These are phyloP conservation scores for Thamnaconus septentrionalis DNA, from an alignment of 2,113 vertebrate species.

Conservation along the genomic window DNA sequence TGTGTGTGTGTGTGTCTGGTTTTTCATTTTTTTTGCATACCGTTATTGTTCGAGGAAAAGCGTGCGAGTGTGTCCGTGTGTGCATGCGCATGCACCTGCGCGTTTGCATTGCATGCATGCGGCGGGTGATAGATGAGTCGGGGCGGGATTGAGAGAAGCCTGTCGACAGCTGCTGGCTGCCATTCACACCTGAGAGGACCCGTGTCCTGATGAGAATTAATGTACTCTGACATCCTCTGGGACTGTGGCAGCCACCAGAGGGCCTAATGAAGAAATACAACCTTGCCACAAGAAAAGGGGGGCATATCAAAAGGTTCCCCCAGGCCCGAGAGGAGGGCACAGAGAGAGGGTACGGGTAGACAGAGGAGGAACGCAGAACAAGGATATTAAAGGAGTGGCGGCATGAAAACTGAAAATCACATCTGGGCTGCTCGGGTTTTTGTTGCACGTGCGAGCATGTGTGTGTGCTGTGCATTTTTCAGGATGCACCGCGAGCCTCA, in stretches of 20 bases:
- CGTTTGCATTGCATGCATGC: conserved; percentile 28
- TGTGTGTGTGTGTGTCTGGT: conserved; percentile 15
- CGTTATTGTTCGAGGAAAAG: too few species aligned
- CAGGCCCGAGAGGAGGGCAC: conserved; percentile 60
- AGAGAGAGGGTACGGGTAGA: conserved; percentile 58
- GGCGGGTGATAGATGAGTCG: conserved; percentile 80
- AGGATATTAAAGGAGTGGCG: conserved; percentile 53
- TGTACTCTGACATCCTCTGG: conserved; percentile 88
- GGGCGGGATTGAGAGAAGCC: conserved; percentile 82
- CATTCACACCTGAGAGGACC: conserved; percentile 90
- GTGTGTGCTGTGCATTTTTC: background rate
- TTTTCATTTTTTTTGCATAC: too few species aligned
- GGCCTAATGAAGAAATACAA: conserved; percentile 85
- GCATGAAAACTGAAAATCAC: conserved; percentile 16
- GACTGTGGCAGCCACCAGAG: conserved; percentile 81
- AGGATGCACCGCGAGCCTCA: conserved; percentile 2
- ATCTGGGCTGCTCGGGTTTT: too few species aligned
- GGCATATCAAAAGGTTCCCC: conserved; percentile 65
- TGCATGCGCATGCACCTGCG: conserved; percentile 10
- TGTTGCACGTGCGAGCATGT: too few species aligned
- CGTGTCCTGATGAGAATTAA: conserved; percentile 91
- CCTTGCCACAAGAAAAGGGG: conserved; percentile 68
- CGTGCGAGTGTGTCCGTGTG: background rate
- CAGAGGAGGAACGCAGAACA: conserved; percentile 49
- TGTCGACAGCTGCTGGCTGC: conserved; percentile 87